These are phyloP conservation scores for Melanostoma mellinum DNA, from an alignment of 2,888 invertebrate genomes.

Conservation along the genomic window DNA sequence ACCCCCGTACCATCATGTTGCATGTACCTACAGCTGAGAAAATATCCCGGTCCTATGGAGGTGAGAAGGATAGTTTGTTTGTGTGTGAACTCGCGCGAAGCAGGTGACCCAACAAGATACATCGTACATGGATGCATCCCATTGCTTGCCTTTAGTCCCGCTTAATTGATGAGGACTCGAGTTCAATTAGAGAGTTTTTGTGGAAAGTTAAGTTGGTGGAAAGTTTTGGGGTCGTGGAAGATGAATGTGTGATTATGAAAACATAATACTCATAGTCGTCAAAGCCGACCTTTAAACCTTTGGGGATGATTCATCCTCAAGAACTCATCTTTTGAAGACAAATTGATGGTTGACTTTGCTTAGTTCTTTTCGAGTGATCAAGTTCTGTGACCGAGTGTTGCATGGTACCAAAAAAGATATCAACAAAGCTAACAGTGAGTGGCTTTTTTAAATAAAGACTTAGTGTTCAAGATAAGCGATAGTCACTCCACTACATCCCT, in stretches of 20 bases:
- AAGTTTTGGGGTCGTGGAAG: constrained; percentile 18
- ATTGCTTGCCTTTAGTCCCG: constrained; percentile 6
- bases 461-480: too few species aligned
- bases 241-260: constrained; percentile 30
- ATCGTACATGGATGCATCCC: background rate
- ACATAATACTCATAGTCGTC: background rate
- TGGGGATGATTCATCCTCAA: too few species aligned
- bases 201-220: constrained; percentile 9
- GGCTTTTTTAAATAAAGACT: too few species aligned
- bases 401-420: too few species aligned
- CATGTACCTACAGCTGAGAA: background rate
- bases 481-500: too few species aligned
- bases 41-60: background rate
- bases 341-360: too few species aligned
- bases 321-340: too few species aligned
- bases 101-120: constrained; percentile 49
- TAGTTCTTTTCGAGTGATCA: too few species aligned
- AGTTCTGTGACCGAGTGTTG: too few species aligned
- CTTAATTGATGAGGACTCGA: constrained; percentile 45
- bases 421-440: too few species aligned
- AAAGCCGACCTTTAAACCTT: too few species aligned
- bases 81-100: constrained; percentile 7
- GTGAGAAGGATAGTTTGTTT: constrained; percentile 27
- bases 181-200: constrained; percentile 34
- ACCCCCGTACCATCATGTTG: background rate